A percentile compares a stretch with the other conserved stretches of the same genome.
Conservation (phyloP, 2,113 vertebrate species). For the Platycercus adscitus region DNA sequence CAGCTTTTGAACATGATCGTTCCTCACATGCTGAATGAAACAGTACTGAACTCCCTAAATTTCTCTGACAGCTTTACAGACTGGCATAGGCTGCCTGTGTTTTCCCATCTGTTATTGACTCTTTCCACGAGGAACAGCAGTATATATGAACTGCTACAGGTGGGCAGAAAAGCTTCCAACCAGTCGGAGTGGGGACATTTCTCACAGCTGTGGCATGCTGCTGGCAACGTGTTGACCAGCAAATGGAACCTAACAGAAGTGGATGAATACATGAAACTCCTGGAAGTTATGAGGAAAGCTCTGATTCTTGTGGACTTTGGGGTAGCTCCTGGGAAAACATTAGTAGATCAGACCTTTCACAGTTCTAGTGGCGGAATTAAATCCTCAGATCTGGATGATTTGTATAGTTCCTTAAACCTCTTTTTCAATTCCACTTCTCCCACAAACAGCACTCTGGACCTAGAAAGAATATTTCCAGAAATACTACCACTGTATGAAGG, state of each 20-base stretch:
- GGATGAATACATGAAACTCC: slow-evolving; percentile 22
- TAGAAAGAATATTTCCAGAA: slow-evolving; percentile 11
- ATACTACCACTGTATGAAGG: not conserved
- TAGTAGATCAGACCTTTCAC: not conserved
- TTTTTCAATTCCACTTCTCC: not conserved
- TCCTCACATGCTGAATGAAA: not conserved
- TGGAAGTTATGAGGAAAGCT: slow-evolving; percentile 37
- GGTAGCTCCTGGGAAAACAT: not conserved
- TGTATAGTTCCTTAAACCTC: not conserved
- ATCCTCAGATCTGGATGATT: not conserved
- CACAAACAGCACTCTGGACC: not conserved
- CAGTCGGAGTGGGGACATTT: not conserved
- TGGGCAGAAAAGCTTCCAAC: not conserved
- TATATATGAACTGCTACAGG: not conserved
- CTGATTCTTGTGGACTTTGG: slow-evolving; percentile 38
- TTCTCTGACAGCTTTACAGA: not conserved
- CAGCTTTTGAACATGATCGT: not conserved
- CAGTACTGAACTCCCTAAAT: not conserved
- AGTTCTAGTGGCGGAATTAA: not conserved
- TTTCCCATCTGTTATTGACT: not conserved
- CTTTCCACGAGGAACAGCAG: not conserved
- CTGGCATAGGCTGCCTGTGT: not conserved
- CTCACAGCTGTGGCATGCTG: not conserved
- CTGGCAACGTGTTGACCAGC: not conserved
- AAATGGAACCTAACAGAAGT: slow-evolving; percentile 58